Conservation (phyloP, 2,113 vertebrate species). For the Psittacula cyanocephala region DNA sequence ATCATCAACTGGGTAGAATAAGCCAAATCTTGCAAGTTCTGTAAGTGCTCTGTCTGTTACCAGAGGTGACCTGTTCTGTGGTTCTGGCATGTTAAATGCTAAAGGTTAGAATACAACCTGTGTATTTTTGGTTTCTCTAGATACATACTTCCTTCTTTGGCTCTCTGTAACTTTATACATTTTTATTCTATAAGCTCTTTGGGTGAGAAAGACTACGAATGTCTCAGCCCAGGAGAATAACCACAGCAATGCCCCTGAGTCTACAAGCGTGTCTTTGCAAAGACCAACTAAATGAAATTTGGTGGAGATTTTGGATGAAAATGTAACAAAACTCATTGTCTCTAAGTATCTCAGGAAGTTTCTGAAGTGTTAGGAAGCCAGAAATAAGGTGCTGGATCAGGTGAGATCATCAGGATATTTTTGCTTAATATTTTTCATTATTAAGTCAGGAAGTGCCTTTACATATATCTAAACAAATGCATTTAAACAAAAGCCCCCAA, state of each 20-base stretch:
- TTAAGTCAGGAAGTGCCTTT: background rate
- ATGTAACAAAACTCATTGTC: background rate
- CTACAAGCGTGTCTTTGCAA: background rate
- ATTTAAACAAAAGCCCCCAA: background rate
- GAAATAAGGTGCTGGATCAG: background rate
- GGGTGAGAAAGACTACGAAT: background rate
- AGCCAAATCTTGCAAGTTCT: background rate
- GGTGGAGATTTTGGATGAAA: background rate
- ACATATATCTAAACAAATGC: background rate
- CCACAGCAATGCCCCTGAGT: background rate
- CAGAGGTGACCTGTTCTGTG: background rate
- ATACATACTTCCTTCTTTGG: background rate
- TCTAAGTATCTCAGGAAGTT: background rate
- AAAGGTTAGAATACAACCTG: background rate
- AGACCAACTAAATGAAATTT: background rate
- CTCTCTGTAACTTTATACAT: background rate
- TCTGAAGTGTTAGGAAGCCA: background rate
- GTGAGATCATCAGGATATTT: fast-evolving
- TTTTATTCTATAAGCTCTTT: background rate
- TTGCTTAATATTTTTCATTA: background rate
- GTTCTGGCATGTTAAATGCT: background rate
- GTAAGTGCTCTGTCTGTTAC: background rate
- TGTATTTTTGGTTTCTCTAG: background rate
- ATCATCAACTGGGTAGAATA: fast-evolving
- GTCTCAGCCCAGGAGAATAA: background rate